Conservation (phyloP, 2,888 invertebrate genomes). For the Parnassius mnemosyne region DNA sequence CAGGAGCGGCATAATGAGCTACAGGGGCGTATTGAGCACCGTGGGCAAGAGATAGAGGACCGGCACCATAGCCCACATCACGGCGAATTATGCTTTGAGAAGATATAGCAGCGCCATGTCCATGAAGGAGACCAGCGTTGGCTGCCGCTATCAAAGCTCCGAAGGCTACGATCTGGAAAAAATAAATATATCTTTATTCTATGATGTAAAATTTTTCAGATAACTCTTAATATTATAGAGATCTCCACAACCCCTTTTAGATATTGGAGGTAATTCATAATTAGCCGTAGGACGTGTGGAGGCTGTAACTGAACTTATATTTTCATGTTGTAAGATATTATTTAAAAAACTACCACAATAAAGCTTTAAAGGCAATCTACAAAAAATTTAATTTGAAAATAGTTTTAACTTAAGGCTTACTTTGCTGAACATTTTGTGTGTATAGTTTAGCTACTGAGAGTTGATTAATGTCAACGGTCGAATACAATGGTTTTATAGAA, state of each 20-base stretch:
- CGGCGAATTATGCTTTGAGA: constrained; percentile 52
- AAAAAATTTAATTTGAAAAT: neutral
- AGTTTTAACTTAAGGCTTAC: constrained; percentile 42
- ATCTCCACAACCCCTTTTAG: neutral
- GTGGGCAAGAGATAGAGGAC: constrained; percentile 42
- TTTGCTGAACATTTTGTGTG: constrained; percentile 65
- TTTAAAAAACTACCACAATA: neutral
- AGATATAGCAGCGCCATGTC: constrained; percentile 42
- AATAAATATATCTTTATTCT: neutral
- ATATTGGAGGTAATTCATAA: too few relatives aligned
- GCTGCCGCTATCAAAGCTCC: constrained; percentile 50
- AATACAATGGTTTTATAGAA: constrained; percentile 64
- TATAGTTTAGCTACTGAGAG: constrained; percentile 50
- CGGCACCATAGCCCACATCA: constrained; percentile 45
- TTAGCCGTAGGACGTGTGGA: neutral
- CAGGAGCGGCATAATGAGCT: constrained; percentile 36
- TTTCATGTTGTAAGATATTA: too few relatives aligned
- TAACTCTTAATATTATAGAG: too few relatives aligned
- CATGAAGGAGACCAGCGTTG: constrained; percentile 56
- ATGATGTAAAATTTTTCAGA: too few relatives aligned
- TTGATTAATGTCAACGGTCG: constrained; percentile 58
- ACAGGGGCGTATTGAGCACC: constrained; percentile 29
- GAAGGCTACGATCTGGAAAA: constrained; percentile 40
- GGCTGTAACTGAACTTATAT: neutral
- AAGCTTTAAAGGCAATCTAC: neutral